Evolutionary conservation across 2,113 vertebrate species (phyloP).

Genomic region (Archilochus colubris): DNA sequence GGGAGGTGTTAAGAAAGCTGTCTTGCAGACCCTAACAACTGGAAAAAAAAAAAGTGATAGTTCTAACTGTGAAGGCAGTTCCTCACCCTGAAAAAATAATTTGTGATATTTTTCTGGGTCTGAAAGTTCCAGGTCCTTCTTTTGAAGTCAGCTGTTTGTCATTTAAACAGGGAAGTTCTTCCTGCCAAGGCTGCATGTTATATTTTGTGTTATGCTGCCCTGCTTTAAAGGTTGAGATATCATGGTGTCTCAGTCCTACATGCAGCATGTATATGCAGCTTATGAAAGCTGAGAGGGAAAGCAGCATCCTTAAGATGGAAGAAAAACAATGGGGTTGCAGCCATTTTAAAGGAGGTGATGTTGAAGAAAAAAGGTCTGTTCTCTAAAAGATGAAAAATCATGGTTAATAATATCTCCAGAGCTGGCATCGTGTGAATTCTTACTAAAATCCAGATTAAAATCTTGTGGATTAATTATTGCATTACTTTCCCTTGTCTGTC

Average conservation of each 20-base stretch:
- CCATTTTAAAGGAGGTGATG: background rate
- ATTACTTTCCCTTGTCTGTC: background rate
- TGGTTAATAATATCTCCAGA: background rate
- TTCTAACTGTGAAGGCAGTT: background rate
- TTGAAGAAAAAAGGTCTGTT: background rate
- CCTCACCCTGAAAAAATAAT: background rate
- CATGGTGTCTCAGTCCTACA: background rate
- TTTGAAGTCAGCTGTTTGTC: background rate
- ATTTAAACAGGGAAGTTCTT: background rate
- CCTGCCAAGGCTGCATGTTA: background rate
- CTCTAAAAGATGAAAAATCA: background rate
- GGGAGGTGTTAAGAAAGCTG: background rate
- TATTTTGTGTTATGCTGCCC: background rate
- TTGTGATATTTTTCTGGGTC: background rate
- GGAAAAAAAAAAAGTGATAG: background rate
- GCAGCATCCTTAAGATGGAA: background rate
- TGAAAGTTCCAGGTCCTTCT: background rate
- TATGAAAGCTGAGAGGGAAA: background rate
- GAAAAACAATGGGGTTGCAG: background rate
- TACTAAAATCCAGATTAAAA: background rate
- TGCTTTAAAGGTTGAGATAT: background rate
- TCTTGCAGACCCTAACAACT: background rate
- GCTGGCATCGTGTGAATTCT: background rate
- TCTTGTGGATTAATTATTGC: background rate
- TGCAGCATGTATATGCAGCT: background rate